Evolutionary conservation across 2,888 invertebrate genomes (phyloP).

Genomic region (Metopia argyrocephala): DNA sequence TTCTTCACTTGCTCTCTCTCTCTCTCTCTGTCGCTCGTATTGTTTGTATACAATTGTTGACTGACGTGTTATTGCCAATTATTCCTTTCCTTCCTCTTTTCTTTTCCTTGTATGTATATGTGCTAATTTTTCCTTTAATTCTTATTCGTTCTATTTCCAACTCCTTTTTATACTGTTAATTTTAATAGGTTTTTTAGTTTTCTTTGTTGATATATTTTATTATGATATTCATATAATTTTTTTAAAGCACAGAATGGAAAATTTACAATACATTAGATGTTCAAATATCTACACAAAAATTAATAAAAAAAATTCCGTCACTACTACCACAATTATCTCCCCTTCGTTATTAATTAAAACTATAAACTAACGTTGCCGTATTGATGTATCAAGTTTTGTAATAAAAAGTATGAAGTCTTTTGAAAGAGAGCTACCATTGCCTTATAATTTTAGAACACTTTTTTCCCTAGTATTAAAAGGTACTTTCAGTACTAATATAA

Average conservation of each 20-base stretch:
- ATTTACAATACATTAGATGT: conserved; percentile 50
- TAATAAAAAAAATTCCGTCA: conserved; percentile 46
- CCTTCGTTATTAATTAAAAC: conserved; percentile 22
- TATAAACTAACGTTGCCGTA: conserved; percentile 12
- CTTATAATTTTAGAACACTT: not conserved
- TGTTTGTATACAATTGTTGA: conserved; percentile 22
- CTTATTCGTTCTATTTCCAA: not conserved
- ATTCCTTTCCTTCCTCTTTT: conserved; percentile 14
- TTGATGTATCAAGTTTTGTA: not conserved
- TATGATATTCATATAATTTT: not conserved
- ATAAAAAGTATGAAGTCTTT: not conserved
- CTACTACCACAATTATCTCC: conserved; percentile 18
- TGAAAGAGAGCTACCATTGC: not conserved
- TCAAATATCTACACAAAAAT: conserved; percentile 66
- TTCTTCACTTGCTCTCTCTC: not conserved
- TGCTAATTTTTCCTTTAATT: conserved; percentile 1
- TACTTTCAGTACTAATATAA: too few relatives aligned
- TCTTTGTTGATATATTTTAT: not conserved
- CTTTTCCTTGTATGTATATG: conserved; percentile 3
- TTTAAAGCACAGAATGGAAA: not conserved
- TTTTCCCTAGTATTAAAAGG: too few relatives aligned
- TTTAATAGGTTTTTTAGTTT: conserved; percentile 22
- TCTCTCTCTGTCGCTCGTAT: not conserved
- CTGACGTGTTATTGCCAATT: conserved; percentile 52
- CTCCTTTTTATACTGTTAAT: not conserved